These are phyloP conservation scores for Diorhabda carinulata DNA, from an alignment of 1,140 invertebrate genomes.

Conservation along the genomic window DNA sequence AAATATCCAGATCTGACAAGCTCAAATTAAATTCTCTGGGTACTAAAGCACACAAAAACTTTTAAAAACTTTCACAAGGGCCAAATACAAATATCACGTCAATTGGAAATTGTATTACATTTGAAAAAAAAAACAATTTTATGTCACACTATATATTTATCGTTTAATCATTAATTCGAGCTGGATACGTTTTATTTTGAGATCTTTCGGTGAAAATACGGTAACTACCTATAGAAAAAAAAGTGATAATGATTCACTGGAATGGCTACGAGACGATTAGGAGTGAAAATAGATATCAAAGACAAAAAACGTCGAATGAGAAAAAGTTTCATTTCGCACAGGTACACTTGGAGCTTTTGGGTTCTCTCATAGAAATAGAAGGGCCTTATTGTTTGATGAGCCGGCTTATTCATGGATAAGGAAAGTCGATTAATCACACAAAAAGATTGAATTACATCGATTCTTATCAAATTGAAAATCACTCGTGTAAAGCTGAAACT, in stretches of 20 bases:
- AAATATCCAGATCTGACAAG: too few relatives aligned
- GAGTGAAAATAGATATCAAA: conserved; percentile 4
- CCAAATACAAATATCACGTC: too few relatives aligned
- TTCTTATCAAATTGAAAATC: conserved; percentile 15
- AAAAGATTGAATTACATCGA: conserved; percentile 12
- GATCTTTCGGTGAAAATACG: too few relatives aligned
- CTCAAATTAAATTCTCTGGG: too few relatives aligned
- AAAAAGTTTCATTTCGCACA: conserved; percentile 11
- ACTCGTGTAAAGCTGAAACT: conserved; percentile 12
- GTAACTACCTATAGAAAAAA: not conserved
- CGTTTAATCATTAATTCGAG: too few relatives aligned
- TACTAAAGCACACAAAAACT: too few relatives aligned
- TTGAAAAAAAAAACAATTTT: too few relatives aligned
- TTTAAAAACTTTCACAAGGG: too few relatives aligned
- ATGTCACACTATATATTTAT: too few relatives aligned
- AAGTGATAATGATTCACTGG: not conserved
- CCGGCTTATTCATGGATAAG: conserved; percentile 13
- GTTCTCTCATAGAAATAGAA: not conserved
- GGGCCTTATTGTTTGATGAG: conserved; percentile 11
- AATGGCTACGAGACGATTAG: not conserved
- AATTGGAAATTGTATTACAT: too few relatives aligned
- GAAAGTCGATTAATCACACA: conserved; percentile 15
- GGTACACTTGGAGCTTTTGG: conserved; percentile 7
- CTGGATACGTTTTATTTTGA: too few relatives aligned
- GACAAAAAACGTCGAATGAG: conserved; percentile 8